A percentile compares a stretch with the other conserved stretches of the same genome.
Evolutionary conservation across 2,113 vertebrate species (phyloP).

Genomic region (Hucho hucho): DNA sequence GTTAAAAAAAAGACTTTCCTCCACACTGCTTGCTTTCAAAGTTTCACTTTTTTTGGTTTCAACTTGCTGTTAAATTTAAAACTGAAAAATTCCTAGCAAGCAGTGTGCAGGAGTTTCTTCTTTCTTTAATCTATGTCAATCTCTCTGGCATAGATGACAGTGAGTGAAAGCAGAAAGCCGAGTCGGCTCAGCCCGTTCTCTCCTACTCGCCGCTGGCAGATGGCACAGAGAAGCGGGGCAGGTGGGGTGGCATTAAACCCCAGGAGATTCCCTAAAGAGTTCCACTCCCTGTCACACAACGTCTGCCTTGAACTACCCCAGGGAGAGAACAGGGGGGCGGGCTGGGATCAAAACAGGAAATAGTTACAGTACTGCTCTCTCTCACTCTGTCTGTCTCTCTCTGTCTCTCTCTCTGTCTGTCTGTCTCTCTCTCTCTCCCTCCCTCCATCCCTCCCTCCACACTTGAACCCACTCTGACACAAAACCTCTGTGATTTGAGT

Average conservation of each 20-base stretch:
- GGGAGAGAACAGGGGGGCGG: too few relatives aligned
- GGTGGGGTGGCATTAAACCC: slow-evolving; percentile 49
- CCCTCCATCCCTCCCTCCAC: not conserved
- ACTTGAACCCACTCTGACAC: not conserved
- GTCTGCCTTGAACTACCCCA: slow-evolving; percentile 7
- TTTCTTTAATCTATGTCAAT: not conserved
- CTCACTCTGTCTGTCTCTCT: too few relatives aligned
- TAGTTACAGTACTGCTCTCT: not conserved
- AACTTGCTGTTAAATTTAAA: not conserved
- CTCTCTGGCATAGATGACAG: not conserved
- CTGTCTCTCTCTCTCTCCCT: not conserved
- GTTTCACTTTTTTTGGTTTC: not conserved
- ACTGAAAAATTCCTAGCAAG: not conserved
- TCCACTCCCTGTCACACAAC: slow-evolving; percentile 26
- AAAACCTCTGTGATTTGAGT: not conserved
- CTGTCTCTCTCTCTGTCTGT: too few relatives aligned
- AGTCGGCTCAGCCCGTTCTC: slow-evolving; percentile 10
- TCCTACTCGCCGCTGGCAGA: slow-evolving; percentile 37
- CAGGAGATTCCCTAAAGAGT: slow-evolving; percentile 48
- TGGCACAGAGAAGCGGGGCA: slow-evolving; percentile 30
- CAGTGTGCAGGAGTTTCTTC: not conserved
- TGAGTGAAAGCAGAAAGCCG: not conserved
- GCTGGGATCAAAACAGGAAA: too few relatives aligned
- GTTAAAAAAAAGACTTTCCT: slow-evolving; percentile 37
- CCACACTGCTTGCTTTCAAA: not conserved